Conservation (phyloP, 2,888 invertebrate species). For the Ctenicera cuprea region DNA sequence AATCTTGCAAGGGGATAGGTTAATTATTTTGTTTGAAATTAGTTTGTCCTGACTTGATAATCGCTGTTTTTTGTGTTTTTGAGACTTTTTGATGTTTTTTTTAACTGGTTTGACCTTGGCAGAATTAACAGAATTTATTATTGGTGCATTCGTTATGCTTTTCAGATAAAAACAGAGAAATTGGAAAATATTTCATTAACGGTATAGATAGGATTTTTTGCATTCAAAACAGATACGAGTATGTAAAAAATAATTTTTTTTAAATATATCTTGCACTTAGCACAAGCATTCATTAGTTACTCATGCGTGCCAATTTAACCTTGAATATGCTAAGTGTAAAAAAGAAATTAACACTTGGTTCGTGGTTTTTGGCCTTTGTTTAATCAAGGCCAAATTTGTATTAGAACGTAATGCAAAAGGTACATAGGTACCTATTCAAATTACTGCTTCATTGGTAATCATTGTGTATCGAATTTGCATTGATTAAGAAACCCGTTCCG, state of each 20-base stretch:
- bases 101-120: neutral
- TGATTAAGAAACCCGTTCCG: neutral
- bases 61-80: neutral
- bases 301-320: neutral
- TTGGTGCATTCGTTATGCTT: too few relatives aligned
- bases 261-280: too few relatives aligned
- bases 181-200: too few relatives aligned
- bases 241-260: too few relatives aligned
- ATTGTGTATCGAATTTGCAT: neutral
- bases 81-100: neutral
- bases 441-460: neutral
- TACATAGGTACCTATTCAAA: neutral
- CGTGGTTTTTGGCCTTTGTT: constrained; percentile 10
- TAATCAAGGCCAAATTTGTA: neutral
- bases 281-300: too few relatives aligned
- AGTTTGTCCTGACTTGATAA: neutral
- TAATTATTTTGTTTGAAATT: neutral
- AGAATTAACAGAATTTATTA: too few relatives aligned
- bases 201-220: too few relatives aligned
- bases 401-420: neutral
- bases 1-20: neutral
- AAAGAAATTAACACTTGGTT: constrained; percentile 8
- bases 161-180: too few relatives aligned
- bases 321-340: neutral
- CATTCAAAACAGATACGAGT: too few relatives aligned